Evolutionary conservation across 2,888 invertebrate genomes (phyloP).

Genomic region (Spodoptera picta): DNA sequence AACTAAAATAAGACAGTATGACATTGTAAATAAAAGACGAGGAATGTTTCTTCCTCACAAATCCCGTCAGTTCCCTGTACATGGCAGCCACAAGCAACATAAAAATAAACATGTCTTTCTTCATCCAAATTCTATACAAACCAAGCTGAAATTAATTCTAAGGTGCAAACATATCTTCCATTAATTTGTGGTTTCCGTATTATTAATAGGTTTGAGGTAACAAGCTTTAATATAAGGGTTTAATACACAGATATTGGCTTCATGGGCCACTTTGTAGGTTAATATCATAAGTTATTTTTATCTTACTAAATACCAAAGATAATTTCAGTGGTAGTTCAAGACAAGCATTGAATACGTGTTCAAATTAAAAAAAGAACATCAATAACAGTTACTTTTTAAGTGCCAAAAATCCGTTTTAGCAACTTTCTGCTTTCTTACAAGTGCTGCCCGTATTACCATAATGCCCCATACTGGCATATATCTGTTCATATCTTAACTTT

Average conservation of each 20-base stretch:
- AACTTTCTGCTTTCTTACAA: constrained; percentile 13
- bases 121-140: not conserved
- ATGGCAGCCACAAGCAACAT: not conserved
- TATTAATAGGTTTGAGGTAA: too few relatives aligned
- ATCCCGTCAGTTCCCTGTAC: too few relatives aligned
- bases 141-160: not conserved
- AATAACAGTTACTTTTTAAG: not conserved
- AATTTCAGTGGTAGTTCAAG: too few relatives aligned
- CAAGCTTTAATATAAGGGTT: too few relatives aligned
- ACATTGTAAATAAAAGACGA: not conserved
- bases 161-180: too few relatives aligned
- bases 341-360: too few relatives aligned
- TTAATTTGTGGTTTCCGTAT: too few relatives aligned
- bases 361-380: too few relatives aligned
- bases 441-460: constrained; percentile 4
- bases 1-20: not conserved
- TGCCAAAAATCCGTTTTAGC: not conserved
- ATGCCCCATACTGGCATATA: constrained; percentile 4
- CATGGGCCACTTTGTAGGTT: too few relatives aligned
- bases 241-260: too few relatives aligned
- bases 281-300: too few relatives aligned
- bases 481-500: constrained; percentile 35
- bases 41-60: not conserved
- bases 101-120: not conserved
- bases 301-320: too few relatives aligned